Base-by-base conservation (phyloP, 2,797 vertebrate species). In the Pipistrellus pygmaeus region DNA sequence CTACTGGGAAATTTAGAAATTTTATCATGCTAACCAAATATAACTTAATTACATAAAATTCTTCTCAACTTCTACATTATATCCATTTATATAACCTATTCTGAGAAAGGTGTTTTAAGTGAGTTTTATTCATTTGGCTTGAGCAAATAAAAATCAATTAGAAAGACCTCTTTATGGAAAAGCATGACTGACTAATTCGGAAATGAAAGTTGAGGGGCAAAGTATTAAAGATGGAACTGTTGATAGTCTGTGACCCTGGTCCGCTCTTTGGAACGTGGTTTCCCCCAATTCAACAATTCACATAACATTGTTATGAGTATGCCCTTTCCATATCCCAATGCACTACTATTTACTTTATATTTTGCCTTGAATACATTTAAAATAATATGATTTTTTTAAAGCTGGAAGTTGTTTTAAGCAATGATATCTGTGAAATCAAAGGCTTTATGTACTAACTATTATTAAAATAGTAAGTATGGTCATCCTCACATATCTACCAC, bases 11-110 rank as follows among this genome's bases (percentile, higher is more conserved):
- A 84, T 80, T 53, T 38, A 83, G 20, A 80, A 85, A 35, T 83
- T 20, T 3, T 51, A 84, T 71, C 20, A 80, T 30, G 13, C 44
- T 88, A 91, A 73, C 8, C 15, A 89, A 91, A 64, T 85, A 92
- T 90, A 53, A 88, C 35, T 88, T 95, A 66, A 78, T 89, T 88
- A 92, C 6, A 83, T 73, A 93, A 78, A 77, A 35, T 77, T 89
- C 46, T 93, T 77, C 48, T 73, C 62, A 87, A 8, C 13, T 81
- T 90, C 27, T 81, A 18, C 57, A 93, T 84, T 53, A 46, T 8
- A 14, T 53, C 71, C 8, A 71, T 76, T 91, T 91, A 83, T 0
- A 81, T 66, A 81, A 84, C 2, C 12, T 32, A 78, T 71, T 85
- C 68, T 46, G 32, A 55, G 73, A 80, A 93, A 86, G 35, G 23